phyloP scores from a whole-genome alignment of 2,797 vertebrate genomes.

The Crocodylus rhombifer region DNA sequence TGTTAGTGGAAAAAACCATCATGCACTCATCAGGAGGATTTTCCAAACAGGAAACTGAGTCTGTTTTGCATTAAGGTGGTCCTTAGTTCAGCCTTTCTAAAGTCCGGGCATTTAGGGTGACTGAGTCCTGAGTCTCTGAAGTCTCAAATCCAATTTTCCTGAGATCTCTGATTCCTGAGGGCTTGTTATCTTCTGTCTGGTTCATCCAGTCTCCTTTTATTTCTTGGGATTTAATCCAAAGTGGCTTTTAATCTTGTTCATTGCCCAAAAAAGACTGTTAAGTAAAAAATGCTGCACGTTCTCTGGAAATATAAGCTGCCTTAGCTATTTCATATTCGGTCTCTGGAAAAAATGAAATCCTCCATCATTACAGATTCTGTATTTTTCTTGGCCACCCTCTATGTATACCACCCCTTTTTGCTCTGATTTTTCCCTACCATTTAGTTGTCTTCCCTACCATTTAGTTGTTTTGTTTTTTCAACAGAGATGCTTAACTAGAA shows the following conservation, averaged over 20 bases:
- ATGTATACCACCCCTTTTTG: neutral
- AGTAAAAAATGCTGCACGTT: neutral
- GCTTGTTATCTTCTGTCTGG: neutral
- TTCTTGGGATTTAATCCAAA: neutral
- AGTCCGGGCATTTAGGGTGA: neutral
- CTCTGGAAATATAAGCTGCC: neutral
- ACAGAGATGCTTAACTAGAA: too few relatives aligned
- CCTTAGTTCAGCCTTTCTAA: neutral
- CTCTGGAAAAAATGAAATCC: slow-evolving; percentile 20
- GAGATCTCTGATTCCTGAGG: neutral
- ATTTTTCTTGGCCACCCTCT: neutral
- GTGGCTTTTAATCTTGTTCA: neutral
- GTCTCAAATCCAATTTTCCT: neutral
- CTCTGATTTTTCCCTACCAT: neutral
- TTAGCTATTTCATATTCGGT: neutral
- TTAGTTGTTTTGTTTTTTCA: too few relatives aligned
- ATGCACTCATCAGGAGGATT: neutral
- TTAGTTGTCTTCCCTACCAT: neutral
- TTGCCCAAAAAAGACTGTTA: neutral
- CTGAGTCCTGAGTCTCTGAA: neutral
- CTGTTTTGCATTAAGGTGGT: neutral
- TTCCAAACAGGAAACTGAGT: neutral
- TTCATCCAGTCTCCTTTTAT: neutral
- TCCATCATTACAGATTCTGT: neutral
- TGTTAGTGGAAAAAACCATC: neutral